phyloP scores from a whole-genome alignment of 2,888 invertebrate genomes.

The Drepanosiphum platanoidis region DNA sequence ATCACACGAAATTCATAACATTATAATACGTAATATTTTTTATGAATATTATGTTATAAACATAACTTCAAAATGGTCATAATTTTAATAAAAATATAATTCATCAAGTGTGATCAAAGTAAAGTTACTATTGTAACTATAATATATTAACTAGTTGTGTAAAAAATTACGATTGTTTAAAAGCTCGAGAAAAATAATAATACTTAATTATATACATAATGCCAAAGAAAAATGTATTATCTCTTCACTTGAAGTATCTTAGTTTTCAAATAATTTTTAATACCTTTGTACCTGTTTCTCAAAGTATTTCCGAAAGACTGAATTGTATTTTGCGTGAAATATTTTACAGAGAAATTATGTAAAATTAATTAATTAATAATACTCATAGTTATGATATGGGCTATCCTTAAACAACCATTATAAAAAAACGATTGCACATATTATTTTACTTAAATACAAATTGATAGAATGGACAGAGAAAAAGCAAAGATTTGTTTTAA shows the following conservation, averaged over 20 bases:
- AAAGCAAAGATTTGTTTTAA: too few species aligned
- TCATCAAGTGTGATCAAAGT: neutral
- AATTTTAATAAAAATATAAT: neutral
- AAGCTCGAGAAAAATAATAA: neutral
- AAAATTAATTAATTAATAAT: neutral
- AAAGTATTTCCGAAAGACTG: conserved; percentile 7
- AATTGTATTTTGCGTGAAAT: neutral
- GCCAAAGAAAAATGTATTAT: conserved; percentile 27
- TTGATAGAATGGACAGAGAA: neutral
- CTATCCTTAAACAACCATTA: neutral
- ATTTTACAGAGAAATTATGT: neutral
- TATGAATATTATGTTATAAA: too few species aligned
- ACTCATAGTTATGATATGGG: neutral
- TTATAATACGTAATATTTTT: too few species aligned
- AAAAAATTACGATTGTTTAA: neutral
- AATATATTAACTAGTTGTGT: neutral
- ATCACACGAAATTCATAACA: too few species aligned
- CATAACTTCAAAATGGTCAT: too few species aligned
- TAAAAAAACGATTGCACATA: neutral
- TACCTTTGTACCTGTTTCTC: conserved; percentile 3
- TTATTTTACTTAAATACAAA: neutral
- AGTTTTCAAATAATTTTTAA: conserved; percentile 9
- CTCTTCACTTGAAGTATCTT: neutral
- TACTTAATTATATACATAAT: conserved; percentile 19
- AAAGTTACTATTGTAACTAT: neutral